Base-by-base conservation (phyloP, 92 coral and sea anemone genomes). In the Paragorgia papillata region DNA sequence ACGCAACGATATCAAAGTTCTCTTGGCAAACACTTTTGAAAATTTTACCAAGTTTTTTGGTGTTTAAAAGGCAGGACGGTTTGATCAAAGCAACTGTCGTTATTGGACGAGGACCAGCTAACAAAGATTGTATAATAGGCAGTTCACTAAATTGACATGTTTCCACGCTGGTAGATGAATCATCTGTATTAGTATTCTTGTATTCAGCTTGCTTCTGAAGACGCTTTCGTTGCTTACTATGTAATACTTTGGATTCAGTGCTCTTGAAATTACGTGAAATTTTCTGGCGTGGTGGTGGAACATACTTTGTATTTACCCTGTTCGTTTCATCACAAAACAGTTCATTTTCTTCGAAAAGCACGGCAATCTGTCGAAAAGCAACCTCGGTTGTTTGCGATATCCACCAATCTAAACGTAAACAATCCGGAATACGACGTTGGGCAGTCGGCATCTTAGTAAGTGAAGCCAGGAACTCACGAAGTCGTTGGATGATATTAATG, bases 341-440 rank as follows among this genome's bases (percentile, higher is more conserved):
- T 77, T 93, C 97, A 55, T 82, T 88, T 73, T 93, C 97, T 39
- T 86, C 83, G 87, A 93, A 87, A 62, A 93, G 71, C 44, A 92
- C 94, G 27, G 96, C 85, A 73, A 93, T 70, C 82, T 93, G 97
- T 43, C 97, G 88, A 66, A 85, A 93, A 40, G 97, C 96, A 30
- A 93, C 84, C 57, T 93, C 97, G 14, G 96, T 87, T 21, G 97
- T 93, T 25, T 87, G 85, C 13, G 97, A 90, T 86, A 93, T 75
- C 62, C 89, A 82, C 66, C 91, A 62, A 30, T 88, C 94, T n/a
- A 84, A 83, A 9, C 84, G 79, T 66, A 35, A 70, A 85, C 15
- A 76, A 83, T 49, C 79, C n/a, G 64, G 55, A 24, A 48, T 70
- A 70, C 28, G 49, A 53, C 56, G 68, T 70, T 61, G 77, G 62